Evolutionary conservation across 2,888 invertebrate species (phyloP), one percentile per base, ranked within the genome.

Genomic region (Cheilosia variabilis): DNA sequence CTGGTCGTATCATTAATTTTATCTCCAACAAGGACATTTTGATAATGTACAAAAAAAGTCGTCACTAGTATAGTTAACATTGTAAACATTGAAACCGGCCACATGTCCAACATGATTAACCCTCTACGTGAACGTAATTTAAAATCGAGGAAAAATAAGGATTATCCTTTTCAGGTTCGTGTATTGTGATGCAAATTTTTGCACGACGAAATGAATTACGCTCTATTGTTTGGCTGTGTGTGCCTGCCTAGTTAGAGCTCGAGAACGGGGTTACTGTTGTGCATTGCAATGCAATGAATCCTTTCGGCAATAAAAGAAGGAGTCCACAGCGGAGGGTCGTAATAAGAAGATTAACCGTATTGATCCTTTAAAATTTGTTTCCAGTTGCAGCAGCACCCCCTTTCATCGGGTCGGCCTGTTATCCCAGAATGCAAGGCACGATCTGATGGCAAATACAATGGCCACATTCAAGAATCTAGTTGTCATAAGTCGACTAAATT

Each of bases 161-260:
- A 71, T 72, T 58, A 79, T 72, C 58, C 63, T 65, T 79, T 76
- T 50, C 41, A 31, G 55, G 19, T 45, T 6, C 17, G 13, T 13
- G 17, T 15, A 60, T 80, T 80, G 55, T 73, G 37, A 80, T 80
- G 80, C 62, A 50, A 80, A 80, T 68, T 31, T 66, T 55, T 73
- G 53, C 45, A 60, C 50, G 7, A 34, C 43, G 22, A 58, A 57
- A 78, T 57, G 22, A 63, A 57, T 69, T 47, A 27, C 62, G 24
- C 3, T 24, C 17, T 15, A 19, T 53, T 55, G 62, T 47, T 55
- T 10, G 24, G 10, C 2, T 63, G 57, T 15, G 63, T 17, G 57
- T 15, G 63, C 24, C 43, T 63, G 63, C 19, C 24, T 43, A 22
- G 58, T 63, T 52, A 17, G 43, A 17, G 4, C 24, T 50, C 13